These are phyloP conservation scores for Rhabdomys pumilio DNA, from an alignment of 2,797 vertebrate genomes.

Conservation along the genomic window DNA sequence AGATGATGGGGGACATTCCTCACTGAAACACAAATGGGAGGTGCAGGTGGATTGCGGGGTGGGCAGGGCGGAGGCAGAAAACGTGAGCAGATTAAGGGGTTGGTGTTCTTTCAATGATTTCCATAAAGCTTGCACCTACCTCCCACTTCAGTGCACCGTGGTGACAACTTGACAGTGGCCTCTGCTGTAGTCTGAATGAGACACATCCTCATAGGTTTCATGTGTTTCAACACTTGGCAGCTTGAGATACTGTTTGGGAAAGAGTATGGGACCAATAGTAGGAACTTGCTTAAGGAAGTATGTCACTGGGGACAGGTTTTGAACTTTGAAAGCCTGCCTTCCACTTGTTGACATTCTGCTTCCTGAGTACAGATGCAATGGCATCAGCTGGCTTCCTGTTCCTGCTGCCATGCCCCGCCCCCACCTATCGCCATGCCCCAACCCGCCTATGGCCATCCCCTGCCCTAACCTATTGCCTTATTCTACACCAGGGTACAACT, in stretches of 20 bases:
- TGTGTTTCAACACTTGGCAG: not conserved
- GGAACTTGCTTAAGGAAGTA: not conserved
- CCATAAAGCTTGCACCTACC: not conserved
- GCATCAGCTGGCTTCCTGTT: not conserved
- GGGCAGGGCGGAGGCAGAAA: too few species aligned
- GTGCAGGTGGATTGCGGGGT: fast-evolving
- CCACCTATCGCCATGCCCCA: too few species aligned
- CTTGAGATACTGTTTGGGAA: not conserved
- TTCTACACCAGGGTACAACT: too few species aligned
- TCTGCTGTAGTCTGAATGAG: not conserved
- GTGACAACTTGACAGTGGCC: not conserved
- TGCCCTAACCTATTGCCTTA: too few species aligned
- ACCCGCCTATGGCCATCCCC: too few species aligned
- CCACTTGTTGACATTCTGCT: not conserved
- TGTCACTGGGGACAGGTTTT: not conserved
- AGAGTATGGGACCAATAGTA: not conserved
- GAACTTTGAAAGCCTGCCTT: not conserved
- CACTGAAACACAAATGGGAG: too few species aligned
- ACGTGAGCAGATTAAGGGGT: fast-evolving
- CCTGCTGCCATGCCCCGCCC: too few species aligned
- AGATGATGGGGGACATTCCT: not conserved
- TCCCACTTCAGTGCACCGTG: too few species aligned
- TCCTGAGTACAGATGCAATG: not conserved
- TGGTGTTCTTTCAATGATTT: not conserved
- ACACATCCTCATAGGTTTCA: not conserved